These are phyloP conservation scores for Deroptyus accipitrinus DNA, from an alignment of 2,113 vertebrate genomes.

Conservation along the genomic window DNA sequence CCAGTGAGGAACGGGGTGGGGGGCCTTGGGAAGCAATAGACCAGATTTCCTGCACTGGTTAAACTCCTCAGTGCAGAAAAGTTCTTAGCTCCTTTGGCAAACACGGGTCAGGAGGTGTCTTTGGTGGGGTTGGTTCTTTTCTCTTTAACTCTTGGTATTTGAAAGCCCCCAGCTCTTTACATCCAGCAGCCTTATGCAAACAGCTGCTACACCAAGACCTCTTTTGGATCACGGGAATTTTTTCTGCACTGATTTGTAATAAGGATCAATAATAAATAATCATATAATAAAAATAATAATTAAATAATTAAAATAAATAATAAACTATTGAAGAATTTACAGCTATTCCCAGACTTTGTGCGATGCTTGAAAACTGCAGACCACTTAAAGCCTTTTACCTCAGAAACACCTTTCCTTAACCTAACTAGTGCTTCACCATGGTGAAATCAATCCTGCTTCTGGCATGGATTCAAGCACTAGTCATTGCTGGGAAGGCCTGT, in stretches of 20 bases:
- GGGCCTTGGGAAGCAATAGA: not conserved
- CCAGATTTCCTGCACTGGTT: not conserved
- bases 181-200: not conserved
- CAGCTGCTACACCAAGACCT: not conserved
- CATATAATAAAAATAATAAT: too few species aligned
- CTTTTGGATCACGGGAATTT: not conserved
- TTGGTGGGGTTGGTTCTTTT: not conserved
- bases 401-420: not conserved
- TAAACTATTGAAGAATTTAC: not conserved
- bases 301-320: too few species aligned
- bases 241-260: not conserved
- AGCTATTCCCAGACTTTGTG: not conserved
- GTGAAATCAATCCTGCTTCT: not conserved
- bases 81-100: not conserved
- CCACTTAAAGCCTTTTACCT: not conserved
- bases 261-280: not conserved
- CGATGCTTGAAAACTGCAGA: not conserved
- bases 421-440: not conserved
- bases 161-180: conserved; percentile 13
- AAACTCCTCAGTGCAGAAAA: not conserved
- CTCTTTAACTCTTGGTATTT: not conserved
- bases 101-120: not conserved
- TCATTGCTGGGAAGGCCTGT: not conserved
- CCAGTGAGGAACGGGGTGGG: not conserved
- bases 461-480: not conserved